Conservation (phyloP, 2,113 vertebrate species). For the Clarias macrocephalus region DNA sequence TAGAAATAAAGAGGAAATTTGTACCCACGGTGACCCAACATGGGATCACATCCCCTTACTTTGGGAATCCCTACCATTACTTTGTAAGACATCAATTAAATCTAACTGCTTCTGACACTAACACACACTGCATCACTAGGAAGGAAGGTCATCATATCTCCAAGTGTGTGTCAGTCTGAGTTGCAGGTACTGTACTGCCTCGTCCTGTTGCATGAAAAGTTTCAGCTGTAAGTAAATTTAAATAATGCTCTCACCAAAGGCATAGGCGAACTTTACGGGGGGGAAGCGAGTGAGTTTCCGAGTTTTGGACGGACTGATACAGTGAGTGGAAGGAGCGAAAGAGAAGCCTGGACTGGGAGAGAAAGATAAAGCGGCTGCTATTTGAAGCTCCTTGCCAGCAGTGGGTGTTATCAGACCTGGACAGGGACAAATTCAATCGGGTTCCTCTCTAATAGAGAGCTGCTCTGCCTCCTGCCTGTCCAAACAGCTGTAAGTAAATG, state of each 20-base stretch:
- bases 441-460: constrained; percentile 70
- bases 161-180: not conserved
- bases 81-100: not conserved
- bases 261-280: not conserved
- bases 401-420: constrained; percentile 56
- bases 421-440: constrained; percentile 68
- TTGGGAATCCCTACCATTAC: not conserved
- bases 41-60: not conserved
- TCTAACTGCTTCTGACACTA: not conserved
- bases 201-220: not conserved
- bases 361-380: constrained; percentile 39
- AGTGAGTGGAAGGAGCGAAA: constrained; percentile 8
- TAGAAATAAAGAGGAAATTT: too few relatives aligned
- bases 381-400: constrained; percentile 47
- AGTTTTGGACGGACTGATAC: constrained; percentile 19
- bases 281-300: not conserved
- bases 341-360: constrained; percentile 18
- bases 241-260: not conserved
- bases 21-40: not conserved
- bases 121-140: not conserved
- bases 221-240: not conserved
- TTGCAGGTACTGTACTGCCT: not conserved
- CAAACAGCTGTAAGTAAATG: constrained; percentile 65
- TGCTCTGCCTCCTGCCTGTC: constrained; percentile 62
- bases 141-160: not conserved